A percentile compares a stretch with the other conserved stretches of the same genome.
Conservation (phyloP, 2,888 invertebrate species). For the Tipula unca region DNA sequence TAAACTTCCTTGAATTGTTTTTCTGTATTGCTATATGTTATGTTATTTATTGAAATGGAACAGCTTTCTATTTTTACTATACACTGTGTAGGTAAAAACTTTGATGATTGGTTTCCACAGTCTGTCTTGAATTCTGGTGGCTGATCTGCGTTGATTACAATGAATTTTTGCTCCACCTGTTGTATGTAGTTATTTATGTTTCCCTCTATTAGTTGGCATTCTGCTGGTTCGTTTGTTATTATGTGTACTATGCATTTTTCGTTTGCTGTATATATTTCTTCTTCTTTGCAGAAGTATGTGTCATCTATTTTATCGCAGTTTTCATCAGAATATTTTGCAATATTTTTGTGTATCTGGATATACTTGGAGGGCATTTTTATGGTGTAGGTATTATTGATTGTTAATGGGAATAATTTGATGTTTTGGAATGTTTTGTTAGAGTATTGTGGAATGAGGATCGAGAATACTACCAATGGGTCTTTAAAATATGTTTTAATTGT, state of each 20-base stretch:
- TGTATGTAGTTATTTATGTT: no score
- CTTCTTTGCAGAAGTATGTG: not conserved
- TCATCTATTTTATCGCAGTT: not conserved
- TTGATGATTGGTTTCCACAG: not conserved
- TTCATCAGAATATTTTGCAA: no score
- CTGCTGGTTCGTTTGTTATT: not conserved
- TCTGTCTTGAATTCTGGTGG: not conserved
- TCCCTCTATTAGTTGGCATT: not conserved
- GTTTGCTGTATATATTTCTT: not conserved
- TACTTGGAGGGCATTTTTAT: no score
- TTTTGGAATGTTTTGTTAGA: no score
- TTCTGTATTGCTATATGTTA: not conserved
- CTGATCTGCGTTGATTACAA: not conserved
- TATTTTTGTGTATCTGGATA: no score
- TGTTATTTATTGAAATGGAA: not conserved
- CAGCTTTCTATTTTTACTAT: not conserved
- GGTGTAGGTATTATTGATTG: no score
- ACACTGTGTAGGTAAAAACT: not conserved
- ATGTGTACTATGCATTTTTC: not conserved
- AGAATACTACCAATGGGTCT: not conserved
- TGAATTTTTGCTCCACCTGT: not conserved
- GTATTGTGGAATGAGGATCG: not conserved
- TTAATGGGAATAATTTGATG: no score
- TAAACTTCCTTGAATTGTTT: not conserved
- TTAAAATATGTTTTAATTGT: not conserved